These are phyloP conservation scores for Oreotrochilus melanogaster DNA, from an alignment of 2,113 vertebrate species.

Conservation along the genomic window DNA sequence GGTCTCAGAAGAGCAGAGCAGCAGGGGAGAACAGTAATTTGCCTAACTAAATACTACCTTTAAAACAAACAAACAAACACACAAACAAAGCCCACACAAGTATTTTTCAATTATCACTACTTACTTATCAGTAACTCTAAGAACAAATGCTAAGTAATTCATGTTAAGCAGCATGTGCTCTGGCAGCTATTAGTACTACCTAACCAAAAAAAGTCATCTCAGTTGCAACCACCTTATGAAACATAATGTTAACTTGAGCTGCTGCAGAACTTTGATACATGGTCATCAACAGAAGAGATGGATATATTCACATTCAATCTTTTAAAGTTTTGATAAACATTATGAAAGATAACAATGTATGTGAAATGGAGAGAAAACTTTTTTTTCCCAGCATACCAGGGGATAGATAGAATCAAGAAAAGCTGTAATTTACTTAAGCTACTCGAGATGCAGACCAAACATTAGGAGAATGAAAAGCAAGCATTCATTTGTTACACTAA, in stretches of 20 bases:
- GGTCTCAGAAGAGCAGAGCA: too few species aligned
- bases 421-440: neutral
- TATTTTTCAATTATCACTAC: neutral
- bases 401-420: neutral
- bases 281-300: neutral
- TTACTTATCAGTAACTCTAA: neutral
- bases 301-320: neutral
- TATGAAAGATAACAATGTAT: neutral
- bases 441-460: neutral
- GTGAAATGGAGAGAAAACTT: neutral
- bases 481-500: neutral
- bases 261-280: neutral
- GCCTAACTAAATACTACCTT: neutral
- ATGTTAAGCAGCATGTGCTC: neutral
- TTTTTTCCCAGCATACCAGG: neutral
- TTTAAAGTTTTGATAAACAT: neutral
- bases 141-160: neutral
- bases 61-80: neutral
- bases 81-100: neutral
- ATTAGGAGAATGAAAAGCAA: neutral
- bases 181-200: neutral
- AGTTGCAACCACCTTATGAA: neutral
- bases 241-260: neutral
- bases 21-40: neutral
- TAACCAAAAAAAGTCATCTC: neutral